A percentile compares a stretch with the other conserved stretches of the same genome.
Evolutionary conservation across 2,888 invertebrate species (phyloP).

Genomic region (Heliothis peltigera): DNA sequence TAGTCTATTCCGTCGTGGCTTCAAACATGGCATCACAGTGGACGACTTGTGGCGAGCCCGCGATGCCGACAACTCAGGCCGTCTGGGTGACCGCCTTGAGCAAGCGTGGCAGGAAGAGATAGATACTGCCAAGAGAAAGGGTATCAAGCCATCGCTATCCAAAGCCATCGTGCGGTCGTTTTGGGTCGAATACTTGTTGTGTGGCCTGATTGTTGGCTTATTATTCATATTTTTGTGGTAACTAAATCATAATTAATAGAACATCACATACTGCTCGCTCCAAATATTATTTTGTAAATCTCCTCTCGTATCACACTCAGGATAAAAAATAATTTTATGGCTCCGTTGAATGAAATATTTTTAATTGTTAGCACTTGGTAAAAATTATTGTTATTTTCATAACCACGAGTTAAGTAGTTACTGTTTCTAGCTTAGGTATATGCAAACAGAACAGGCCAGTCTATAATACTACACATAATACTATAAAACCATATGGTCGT

Average conservation of each 20-base stretch:
- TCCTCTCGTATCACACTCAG: too few species aligned
- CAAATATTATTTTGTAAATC: too few species aligned
- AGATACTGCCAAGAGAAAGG: conserved; percentile 80
- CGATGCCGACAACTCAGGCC: conserved; percentile 90
- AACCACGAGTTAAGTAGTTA: too few species aligned
- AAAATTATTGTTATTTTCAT: too few species aligned
- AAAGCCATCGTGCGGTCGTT: conserved; percentile 91
- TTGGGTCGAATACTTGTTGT: conserved; percentile 90
- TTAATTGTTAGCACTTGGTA: too few species aligned
- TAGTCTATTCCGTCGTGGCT: conserved; percentile 91
- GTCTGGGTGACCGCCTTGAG: conserved; percentile 92
- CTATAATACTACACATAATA: neutral
- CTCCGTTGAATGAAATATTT: too few species aligned
- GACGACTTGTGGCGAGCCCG: conserved; percentile 92
- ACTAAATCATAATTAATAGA: conserved; percentile 52
- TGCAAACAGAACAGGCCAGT: too few species aligned
- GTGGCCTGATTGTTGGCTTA: conserved; percentile 90
- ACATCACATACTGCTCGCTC: too few species aligned
- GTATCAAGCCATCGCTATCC: conserved; percentile 90
- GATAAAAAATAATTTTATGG: too few species aligned
- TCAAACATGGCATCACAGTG: conserved; percentile 90
- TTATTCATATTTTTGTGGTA: conserved; percentile 91
- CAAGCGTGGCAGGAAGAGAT: conserved; percentile 91
- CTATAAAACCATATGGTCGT: conserved; percentile 1
- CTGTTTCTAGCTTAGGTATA: too few species aligned